These are phyloP conservation scores for Nasonia oneida DNA, from an alignment of 2,888 invertebrate genomes.

Conservation along the genomic window DNA sequence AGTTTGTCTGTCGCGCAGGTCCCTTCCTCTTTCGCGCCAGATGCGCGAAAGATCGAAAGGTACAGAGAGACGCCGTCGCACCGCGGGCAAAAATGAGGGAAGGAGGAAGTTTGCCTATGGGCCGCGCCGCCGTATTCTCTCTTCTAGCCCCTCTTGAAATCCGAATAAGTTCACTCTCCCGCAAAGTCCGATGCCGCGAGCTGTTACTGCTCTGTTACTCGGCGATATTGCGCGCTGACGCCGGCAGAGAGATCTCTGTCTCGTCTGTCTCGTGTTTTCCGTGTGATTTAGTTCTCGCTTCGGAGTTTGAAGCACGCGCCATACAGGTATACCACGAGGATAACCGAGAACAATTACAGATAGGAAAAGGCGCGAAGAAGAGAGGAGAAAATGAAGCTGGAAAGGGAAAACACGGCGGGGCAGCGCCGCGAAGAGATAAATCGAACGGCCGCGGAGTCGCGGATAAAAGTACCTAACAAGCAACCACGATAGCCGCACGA, in stretches of 20 bases:
- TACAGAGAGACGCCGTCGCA: constrained; percentile 23
- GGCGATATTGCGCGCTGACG: background rate
- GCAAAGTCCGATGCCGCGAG: constrained; percentile 68
- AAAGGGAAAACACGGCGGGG: constrained; percentile 55
- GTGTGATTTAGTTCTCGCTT: background rate
- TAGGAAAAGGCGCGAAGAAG: constrained; percentile 52
- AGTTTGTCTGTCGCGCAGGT: constrained; percentile 9
- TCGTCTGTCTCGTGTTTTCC: background rate
- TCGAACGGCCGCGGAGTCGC: constrained; percentile 65
- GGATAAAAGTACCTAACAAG: constrained; percentile 77
- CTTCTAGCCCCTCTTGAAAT: constrained; percentile 47
- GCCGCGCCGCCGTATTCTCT: constrained; percentile 7
- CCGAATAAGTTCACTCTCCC: constrained; percentile 62
- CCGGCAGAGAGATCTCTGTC: background rate
- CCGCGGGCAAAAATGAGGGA: constrained; percentile 52
- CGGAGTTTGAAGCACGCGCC: background rate
- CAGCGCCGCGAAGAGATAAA: constrained; percentile 60
- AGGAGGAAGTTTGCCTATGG: constrained; percentile 63
- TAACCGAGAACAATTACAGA: constrained; percentile 50
- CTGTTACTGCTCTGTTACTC: constrained; percentile 65
- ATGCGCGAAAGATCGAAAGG: constrained; percentile 55
- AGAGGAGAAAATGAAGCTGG: constrained; percentile 58
- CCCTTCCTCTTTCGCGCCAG: constrained; percentile 30
- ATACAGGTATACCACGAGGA: constrained; percentile 23
- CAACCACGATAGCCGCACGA: constrained; percentile 70